Evolutionary conservation across 2,797 vertebrate genomes (phyloP).

Genomic region (Alcedo atthis): DNA sequence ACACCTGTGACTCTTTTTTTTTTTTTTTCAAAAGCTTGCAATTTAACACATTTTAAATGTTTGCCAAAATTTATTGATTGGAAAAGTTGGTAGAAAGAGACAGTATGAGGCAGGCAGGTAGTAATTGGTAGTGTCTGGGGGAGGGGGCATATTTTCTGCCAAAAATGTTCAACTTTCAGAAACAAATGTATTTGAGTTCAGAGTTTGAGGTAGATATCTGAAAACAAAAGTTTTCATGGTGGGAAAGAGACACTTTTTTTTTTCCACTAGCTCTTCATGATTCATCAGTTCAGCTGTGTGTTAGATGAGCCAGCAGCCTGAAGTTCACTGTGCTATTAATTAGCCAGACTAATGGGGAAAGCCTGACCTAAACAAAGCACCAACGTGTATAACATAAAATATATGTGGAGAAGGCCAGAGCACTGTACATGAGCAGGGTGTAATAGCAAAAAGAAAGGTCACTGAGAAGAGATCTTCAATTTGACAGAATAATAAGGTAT

Average conservation of each 20-base stretch:
- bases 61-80: not conserved
- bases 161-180: not conserved
- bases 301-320: not conserved
- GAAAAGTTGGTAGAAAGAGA: not conserved
- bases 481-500: not conserved
- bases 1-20: not conserved
- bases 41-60: not conserved
- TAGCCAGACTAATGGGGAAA: not conserved
- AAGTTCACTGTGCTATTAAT: not conserved
- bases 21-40: not conserved
- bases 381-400: not conserved
- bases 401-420: not conserved
- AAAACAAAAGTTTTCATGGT: not conserved
- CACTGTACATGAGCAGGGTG: not conserved
- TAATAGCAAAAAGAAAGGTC: not conserved
- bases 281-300: not conserved
- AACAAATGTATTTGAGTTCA: not conserved
- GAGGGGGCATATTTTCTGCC: not conserved
- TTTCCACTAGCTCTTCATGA: not conserved
- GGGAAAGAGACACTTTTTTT: not conserved
- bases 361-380: not conserved
- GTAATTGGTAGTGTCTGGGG: not conserved
- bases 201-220: not conserved
- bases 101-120: not conserved
- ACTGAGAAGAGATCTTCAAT: not conserved